Conservation (phyloP, 2,113 vertebrate species). For the Chrysochloris asiatica region DNA sequence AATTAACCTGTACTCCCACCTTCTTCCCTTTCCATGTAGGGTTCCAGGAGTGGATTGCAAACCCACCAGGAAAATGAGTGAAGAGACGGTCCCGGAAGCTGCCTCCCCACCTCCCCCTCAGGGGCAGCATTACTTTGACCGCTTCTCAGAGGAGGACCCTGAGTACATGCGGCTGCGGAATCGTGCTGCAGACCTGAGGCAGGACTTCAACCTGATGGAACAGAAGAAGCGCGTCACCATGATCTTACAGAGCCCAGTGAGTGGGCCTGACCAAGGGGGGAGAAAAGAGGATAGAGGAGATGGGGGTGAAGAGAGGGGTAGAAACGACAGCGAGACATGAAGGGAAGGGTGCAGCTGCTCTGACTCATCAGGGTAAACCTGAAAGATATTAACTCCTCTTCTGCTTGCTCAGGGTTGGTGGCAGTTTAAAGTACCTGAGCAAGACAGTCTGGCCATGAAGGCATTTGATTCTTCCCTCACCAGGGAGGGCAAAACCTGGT, state of each 20-base stretch:
- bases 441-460: not conserved
- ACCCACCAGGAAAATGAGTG: constrained; percentile 80
- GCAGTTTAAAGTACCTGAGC: not conserved
- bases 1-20: not conserved
- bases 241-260: constrained; percentile 95
- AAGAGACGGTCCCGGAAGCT: constrained; percentile 77
- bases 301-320: not conserved
- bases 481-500: not conserved
- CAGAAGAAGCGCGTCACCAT: constrained; percentile 95
- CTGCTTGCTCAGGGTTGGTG: not conserved
- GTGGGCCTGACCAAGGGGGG: not conserved
- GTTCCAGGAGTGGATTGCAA: not conserved
- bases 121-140: constrained; percentile 87
- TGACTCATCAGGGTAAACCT: too few species aligned
- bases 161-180: constrained; percentile 87
- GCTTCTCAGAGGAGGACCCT: constrained; percentile 88
- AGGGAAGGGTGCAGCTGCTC: not conserved
- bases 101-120: constrained; percentile 78
- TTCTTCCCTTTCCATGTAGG: constrained; percentile 27
- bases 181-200: constrained; percentile 83
- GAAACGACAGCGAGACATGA: too few species aligned
- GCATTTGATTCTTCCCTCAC: not conserved
- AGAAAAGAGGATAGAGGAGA: not conserved
- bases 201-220: constrained; percentile 89
- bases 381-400: not conserved